Evolutionary conservation across 2,888 invertebrate genomes (phyloP), one percentile per base, ranked within the genome.

Genomic region (Cabera pusaria): DNA sequence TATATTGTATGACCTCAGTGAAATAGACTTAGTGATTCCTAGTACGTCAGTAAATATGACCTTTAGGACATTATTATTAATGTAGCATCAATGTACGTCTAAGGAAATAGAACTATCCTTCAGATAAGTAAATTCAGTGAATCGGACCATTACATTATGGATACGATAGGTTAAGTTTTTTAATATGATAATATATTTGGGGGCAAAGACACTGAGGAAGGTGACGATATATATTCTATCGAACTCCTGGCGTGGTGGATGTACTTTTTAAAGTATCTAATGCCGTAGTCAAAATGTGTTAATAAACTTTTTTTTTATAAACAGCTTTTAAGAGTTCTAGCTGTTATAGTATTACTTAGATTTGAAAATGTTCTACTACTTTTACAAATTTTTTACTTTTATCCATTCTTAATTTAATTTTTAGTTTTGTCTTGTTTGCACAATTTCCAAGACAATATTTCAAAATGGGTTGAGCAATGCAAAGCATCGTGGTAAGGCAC

Each of bases 81-180:
- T 14, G 1, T 6, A 26, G 20, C 25, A 20, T 9, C 7, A 10
- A 33, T 34, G 23, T 39, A 34, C 42, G 43, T 44, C 42, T 49
- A 31, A 18, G 19, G 32, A 22, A 26, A 23, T 27, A 34, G 17
- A 34, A 38, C 27, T 43, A 43, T 25, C 12, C 35, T 49, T 43
- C 24, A 25, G 12, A 33, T 49, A 44, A 45, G 16, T 14, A 41
- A 28, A 45, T 49, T 43, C 45, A 44, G 31, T 49, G 43, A 44
- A 49, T 49, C 36, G 37, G 6, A 37, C 6, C 35, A 38, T 38
- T 48, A 42, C 32, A 38, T 45, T 41, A 45, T 41, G 41, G 25
- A 45, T 45, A 37, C 40, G 28, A 37, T 45, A 41, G 31, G 37
- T 49, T 44, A 48, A 26, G 26, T 36, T 40, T 42, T 39, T 47